Base-by-base conservation (phyloP, 1,140 invertebrate species). In the Calephelis nemesis region DNA sequence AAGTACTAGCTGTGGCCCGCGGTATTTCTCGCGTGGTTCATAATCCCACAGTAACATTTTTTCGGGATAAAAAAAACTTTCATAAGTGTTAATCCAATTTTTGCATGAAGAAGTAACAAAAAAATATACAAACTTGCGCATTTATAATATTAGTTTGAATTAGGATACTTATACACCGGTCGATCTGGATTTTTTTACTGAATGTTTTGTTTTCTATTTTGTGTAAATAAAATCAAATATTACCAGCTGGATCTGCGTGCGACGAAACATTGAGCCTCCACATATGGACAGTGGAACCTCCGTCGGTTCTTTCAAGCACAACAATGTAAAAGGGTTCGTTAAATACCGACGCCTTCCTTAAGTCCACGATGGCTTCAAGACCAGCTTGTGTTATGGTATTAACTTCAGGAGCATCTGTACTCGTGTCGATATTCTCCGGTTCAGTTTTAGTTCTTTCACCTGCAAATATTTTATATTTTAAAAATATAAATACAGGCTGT, bases 271-370 rank as follows among this genome's bases (percentile, higher is more conserved):
- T 95, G 10, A 99, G 93, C 79, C 96, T 94, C 98, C 98, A 99
- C 97, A 98, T 99, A 79, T 99, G 98, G 6, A 99, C 95, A 0
- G 97, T 96, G n/a, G 96, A 98, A 5, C 96, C 95, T 15, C 94
- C 94, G 63, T 94, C 92, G 0, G 96, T 97, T 79, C 97, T 95
- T 87, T 99, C 98, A 11, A 99, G 86, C 15, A 99, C 96, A 0
- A 99, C 97, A 49, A 99, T 96, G 82, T 97, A 99, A 91, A 99
- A 99, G 1, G 97, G 97, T 83, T 99, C 98, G 80, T 98, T 96
- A 85, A 99, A 99, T 30, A 96, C 95, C 0, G 95, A 93, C 9
- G 95, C 94, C 74, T 97, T 95, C 50, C 97, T 95, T 30, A 99
- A 89, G 90, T 98, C 98, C 0, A 98, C 97, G 92, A 98, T 97